Evolutionary conservation across 2,797 vertebrate species (phyloP).

Genomic region (Sebastes kiyomatsui): DNA sequence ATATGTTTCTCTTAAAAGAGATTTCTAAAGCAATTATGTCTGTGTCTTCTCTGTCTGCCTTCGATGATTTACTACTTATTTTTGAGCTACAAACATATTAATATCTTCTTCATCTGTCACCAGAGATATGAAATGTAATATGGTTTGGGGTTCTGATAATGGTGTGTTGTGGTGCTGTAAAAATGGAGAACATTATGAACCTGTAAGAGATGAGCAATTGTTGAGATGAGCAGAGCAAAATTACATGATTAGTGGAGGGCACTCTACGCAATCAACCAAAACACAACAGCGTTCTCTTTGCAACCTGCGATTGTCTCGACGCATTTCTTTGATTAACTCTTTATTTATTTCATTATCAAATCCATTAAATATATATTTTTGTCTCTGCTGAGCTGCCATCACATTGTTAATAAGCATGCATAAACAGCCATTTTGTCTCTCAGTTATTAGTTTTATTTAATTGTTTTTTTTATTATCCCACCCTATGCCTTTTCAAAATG

Average conservation of each 20-base stretch:
- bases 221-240: slow-evolving; percentile 37
- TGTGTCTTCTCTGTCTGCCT: not conserved
- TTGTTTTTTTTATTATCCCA: not conserved
- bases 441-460: not conserved
- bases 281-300: slow-evolving; percentile 20
- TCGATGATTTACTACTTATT: not conserved
- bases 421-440: not conserved
- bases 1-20: not conserved
- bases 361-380: not conserved
- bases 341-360: slow-evolving; percentile 25
- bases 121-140: slow-evolving; percentile 30
- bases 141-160: slow-evolving; percentile 28
- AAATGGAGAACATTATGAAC: slow-evolving; percentile 27
- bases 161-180: not conserved
- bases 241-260: slow-evolving; percentile 27
- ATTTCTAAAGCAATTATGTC: slow-evolving; percentile 12
- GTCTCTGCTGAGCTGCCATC: not conserved
- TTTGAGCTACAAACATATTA: slow-evolving; percentile 6
- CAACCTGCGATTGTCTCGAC: not conserved
- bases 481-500: not conserved
- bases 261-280: slow-evolving; percentile 13
- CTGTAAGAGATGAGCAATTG: slow-evolving; percentile 21
- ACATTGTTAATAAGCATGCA: not conserved
- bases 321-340: not conserved
- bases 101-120: slow-evolving; percentile 6